These are phyloP conservation scores for Crotophaga sulcirostris DNA, from an alignment of 2,113 vertebrate genomes.

Conservation along the genomic window DNA sequence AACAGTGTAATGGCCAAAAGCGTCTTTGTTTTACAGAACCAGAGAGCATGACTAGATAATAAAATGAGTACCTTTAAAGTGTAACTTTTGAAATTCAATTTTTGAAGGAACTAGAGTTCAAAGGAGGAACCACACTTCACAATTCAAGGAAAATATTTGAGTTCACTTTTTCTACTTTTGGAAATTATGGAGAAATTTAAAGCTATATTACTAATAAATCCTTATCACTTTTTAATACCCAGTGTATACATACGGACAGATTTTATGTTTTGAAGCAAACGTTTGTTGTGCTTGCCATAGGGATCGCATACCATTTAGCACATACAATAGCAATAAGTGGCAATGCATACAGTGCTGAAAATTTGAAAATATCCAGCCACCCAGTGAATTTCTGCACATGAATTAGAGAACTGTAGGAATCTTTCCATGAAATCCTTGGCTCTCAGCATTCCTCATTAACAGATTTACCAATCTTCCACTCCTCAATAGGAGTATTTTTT, in stretches of 20 bases:
- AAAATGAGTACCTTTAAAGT: not conserved
- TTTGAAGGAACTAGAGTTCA: not conserved
- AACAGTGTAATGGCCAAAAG: not conserved
- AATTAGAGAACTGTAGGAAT: not conserved
- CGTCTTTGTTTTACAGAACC: not conserved
- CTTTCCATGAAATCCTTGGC: not conserved
- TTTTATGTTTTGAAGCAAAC: not conserved
- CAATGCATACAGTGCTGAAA: rapidly evolving
- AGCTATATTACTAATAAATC: not conserved
- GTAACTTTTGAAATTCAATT: not conserved
- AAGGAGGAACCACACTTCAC: not conserved
- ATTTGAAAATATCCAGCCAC: not conserved
- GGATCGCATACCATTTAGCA: not conserved
- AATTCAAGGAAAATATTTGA: not conserved
- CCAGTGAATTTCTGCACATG: not conserved
- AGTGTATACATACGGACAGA: rapidly evolving
- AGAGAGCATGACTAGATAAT: not conserved
- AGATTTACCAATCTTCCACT: constrained; percentile 5
- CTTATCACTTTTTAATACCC: not conserved
- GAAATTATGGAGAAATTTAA: not conserved
- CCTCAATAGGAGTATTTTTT: constrained; percentile 22
- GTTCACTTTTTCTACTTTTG: not conserved
- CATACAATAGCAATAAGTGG: not conserved
- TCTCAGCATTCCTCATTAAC: not conserved
- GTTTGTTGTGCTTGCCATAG: not conserved